Evolutionary conservation across 2,888 invertebrate genomes (phyloP).

Genomic region (Aplocera efformata): DNA sequence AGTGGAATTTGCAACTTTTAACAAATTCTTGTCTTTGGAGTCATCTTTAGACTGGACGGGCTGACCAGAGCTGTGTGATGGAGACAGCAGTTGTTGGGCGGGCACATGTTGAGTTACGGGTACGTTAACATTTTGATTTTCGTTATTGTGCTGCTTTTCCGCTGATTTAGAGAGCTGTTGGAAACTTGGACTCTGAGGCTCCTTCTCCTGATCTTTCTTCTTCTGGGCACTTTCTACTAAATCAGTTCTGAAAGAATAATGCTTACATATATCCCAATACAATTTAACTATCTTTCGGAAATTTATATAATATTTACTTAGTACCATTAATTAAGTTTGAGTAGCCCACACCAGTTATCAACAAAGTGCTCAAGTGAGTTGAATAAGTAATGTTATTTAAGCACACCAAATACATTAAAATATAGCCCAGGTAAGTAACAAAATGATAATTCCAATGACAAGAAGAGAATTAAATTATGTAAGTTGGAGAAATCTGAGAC

Average conservation of each 20-base stretch:
- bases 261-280: neutral
- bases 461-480: no score
- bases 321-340: no score
- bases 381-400: no score
- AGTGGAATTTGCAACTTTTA: conserved; percentile 71
- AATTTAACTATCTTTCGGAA: neutral
- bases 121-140: conserved; percentile 48
- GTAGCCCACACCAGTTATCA: no score
- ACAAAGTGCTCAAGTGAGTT: no score
- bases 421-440: no score
- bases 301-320: no score
- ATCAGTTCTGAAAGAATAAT: conserved; percentile 77
- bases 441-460: no score
- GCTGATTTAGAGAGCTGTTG: conserved; percentile 53
- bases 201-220: conserved; percentile 71
- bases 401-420: no score
- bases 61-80: conserved; percentile 50
- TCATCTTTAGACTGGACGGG: conserved; percentile 58
- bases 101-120: conserved; percentile 67
- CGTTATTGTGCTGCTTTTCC: conserved; percentile 51
- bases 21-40: conserved; percentile 57
- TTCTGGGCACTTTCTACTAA: conserved; percentile 82
- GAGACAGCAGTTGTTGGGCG: conserved; percentile 59
- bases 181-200: conserved; percentile 51
- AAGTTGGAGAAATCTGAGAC: no score